Evolutionary conservation across 92 coral and sea anemone genomes (phyloP), one percentile per base, ranked within the genome.

Genomic region (Nematostella vectensis): DNA sequence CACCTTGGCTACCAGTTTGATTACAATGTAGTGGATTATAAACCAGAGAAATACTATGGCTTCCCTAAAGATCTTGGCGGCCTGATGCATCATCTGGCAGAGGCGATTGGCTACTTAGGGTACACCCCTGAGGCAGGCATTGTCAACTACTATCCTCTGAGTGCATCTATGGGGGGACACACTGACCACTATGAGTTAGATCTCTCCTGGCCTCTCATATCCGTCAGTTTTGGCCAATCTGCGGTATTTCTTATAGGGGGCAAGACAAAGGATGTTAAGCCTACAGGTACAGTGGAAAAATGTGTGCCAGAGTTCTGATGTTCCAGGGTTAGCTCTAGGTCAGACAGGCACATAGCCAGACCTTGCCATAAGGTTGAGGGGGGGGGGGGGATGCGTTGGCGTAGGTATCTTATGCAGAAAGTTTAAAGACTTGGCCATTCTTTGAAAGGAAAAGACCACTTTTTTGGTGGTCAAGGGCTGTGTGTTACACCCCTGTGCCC

Each of bases 171-270:
- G 98, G 98, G 98, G 43, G 98, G 98, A 17, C 98, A 91, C 59
- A 88, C 95, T 21, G 98, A 91, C 51, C 95, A 91, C 27, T 86
- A 86, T 75, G 98, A 91, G 61, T 63, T 83, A 1, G 98, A 91
- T 61, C 79, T 91, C 11, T 81, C 95, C 6, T 88, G 95, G 95
- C 98, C 98, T 6, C 50, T 91, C 44, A 76, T 91, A 27, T 91
- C 98, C 23, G 59, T 93, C 60, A 93, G 96, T 42, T 93, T 93
- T 93, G 99, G 99, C 51, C 99, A 87, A 64, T 63, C 96, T 45
- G 99, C 99, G 20, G 82, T 93, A 65, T 93, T 87, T 52, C 72
- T 93, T 30, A 87, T 93, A 71, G 99, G 99, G 63, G 99, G 99
- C 25, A 69, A 67, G 13, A 87, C 96, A 3, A 71, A 77, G 56